These are phyloP conservation scores for Heteromurus nitidus DNA, from an alignment of 2,888 invertebrate species.

Conservation along the genomic window DNA sequence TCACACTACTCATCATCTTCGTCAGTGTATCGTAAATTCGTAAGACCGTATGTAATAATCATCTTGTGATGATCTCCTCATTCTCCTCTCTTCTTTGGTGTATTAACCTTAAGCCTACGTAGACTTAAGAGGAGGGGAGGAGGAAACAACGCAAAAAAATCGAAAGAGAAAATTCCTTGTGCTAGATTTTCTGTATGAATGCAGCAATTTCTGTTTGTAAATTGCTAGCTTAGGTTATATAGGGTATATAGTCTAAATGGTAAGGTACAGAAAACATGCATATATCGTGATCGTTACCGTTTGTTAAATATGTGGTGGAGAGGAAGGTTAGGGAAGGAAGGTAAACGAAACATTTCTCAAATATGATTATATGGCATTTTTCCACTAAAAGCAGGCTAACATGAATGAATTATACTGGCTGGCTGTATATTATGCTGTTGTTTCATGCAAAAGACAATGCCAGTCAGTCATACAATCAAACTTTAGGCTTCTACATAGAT, in stretches of 20 bases:
- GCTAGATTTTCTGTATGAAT: neutral
- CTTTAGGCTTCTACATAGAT: no score
- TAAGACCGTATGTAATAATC: neutral
- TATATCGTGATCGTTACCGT: neutral
- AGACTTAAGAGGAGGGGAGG: neutral
- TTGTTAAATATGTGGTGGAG: neutral
- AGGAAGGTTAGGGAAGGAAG: neutral
- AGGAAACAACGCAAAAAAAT: slow-evolving; percentile 15
- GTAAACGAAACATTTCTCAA: neutral
- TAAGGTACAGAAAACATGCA: neutral
- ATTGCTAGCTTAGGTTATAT: no score
- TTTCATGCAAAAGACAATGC: no score
- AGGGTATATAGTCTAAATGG: no score
- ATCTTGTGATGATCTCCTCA: neutral
- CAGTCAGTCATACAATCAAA: no score
- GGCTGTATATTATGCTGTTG: no score
- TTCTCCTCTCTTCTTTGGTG: no score
- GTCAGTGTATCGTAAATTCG: neutral
- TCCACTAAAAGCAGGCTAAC: no score
- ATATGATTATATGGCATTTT: no score
- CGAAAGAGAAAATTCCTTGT: slow-evolving; percentile 54
- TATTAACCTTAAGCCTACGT: no score
- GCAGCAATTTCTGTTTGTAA: neutral
- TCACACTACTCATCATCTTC: slow-evolving; percentile 9
- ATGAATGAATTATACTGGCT: no score